Conservation (phyloP, 2,797 vertebrate genomes). For the Chelmon rostratus region DNA sequence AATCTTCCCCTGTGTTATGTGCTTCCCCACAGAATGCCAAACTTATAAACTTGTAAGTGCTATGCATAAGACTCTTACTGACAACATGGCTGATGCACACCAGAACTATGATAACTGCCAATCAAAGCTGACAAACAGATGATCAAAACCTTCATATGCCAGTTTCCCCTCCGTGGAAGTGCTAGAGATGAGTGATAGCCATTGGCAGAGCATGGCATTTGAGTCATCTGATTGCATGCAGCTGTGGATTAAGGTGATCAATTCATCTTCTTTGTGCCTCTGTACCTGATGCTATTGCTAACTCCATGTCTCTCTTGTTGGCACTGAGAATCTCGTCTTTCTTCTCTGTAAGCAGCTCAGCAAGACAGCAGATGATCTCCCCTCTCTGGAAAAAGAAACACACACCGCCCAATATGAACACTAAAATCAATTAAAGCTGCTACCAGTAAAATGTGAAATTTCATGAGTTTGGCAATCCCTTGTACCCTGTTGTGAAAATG, state of each 20-base stretch:
- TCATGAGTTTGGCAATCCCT: neutral
- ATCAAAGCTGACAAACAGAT: neutral
- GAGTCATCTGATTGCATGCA: neutral
- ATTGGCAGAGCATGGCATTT: neutral
- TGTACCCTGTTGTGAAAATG: neutral
- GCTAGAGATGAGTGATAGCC: neutral
- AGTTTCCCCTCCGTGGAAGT: neutral
- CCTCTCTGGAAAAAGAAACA: slow-evolving; percentile 87
- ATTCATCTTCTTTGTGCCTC: neutral
- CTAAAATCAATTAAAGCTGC: neutral
- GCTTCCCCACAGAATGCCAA: neutral
- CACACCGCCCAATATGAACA: neutral
- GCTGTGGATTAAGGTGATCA: slow-evolving; percentile 4
- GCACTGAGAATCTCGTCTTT: slow-evolving; percentile 95
- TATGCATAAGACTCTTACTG: neutral
- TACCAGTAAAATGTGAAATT: neutral
- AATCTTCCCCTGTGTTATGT: neutral
- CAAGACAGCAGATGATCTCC: slow-evolving; percentile 93
- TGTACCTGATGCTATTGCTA: slow-evolving; percentile 89
- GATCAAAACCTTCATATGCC: neutral
- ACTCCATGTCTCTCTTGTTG: slow-evolving; percentile 94
- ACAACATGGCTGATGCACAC: neutral
- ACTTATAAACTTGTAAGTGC: neutral
- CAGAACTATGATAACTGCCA: neutral
- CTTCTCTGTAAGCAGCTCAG: slow-evolving; percentile 95